Conservation (phyloP, 2,888 invertebrate genomes). For the Sinhomidia bicolor region DNA sequence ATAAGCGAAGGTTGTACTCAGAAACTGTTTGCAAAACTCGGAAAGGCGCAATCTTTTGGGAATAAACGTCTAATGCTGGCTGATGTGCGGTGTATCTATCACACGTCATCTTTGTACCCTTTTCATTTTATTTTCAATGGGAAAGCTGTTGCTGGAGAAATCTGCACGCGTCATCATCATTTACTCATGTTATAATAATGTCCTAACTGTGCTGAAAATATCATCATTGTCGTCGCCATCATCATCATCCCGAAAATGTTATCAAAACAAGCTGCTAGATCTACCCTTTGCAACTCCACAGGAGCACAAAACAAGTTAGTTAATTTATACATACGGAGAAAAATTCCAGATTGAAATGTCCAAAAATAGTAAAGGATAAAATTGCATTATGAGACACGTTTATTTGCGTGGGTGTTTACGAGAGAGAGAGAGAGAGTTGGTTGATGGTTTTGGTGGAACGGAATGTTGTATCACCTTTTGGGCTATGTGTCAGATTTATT, state of each 20-base stretch:
- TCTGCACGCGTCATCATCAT: not conserved
- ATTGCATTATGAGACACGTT: not conserved
- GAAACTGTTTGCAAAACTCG: too few relatives aligned
- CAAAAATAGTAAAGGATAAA: conserved; percentile 10
- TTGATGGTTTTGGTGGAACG: not conserved
- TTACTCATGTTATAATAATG: too few relatives aligned
- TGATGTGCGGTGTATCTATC: too few relatives aligned
- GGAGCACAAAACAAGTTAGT: not conserved
- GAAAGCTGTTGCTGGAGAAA: conserved; percentile 5
- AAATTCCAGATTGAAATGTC: not conserved
- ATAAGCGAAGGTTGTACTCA: too few relatives aligned
- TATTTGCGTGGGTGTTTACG: not conserved
- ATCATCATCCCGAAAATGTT: not conserved
- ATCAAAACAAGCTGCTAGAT: not conserved
- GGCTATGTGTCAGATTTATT: too few relatives aligned
- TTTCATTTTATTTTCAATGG: not conserved
- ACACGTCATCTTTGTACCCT: too few relatives aligned
- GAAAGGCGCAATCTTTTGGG: too few relatives aligned
- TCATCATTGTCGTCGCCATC: too few relatives aligned
- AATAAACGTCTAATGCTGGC: too few relatives aligned
- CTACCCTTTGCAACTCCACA: too few relatives aligned
- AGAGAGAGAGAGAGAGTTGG: not conserved
- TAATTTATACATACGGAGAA: not conserved
- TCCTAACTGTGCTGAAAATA: too few relatives aligned
- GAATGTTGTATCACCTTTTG: conserved; percentile 35